Conservation (phyloP, 2,888 invertebrate species). For the Parnassius glacialis region DNA sequence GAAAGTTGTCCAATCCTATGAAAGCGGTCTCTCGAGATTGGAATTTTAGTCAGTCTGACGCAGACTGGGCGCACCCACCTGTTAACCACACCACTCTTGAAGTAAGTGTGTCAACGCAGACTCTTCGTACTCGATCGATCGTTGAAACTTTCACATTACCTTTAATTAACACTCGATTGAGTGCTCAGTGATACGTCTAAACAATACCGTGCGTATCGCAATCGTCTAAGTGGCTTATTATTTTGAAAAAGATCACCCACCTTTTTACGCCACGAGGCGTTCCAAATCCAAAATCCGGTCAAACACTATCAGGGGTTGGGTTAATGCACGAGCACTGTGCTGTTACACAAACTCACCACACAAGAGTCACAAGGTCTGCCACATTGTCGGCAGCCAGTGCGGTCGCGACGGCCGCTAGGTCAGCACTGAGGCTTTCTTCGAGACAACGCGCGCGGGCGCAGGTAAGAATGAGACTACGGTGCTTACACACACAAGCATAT, state of each 20-base stretch:
- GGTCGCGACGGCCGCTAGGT: constrained; percentile 74
- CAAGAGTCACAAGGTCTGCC: constrained; percentile 68
- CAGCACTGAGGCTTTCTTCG: constrained; percentile 72
- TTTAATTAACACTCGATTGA: constrained; percentile 68
- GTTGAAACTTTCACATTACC: constrained; percentile 79
- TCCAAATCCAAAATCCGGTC: constrained; percentile 71
- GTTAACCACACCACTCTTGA: constrained; percentile 71
- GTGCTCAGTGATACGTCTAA: constrained; percentile 46
- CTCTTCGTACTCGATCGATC: constrained; percentile 69
- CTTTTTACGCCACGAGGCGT: constrained; percentile 70
- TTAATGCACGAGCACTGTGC: constrained; percentile 75
- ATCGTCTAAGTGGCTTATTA: constrained; percentile 23
- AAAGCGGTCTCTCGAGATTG: constrained; percentile 71
- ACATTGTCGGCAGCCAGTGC: constrained; percentile 73
- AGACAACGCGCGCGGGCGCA: constrained; percentile 62
- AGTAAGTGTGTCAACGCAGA: constrained; percentile 76
- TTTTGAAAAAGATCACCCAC: constrained; percentile 48
- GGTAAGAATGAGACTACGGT: constrained; percentile 66
- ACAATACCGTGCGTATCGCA: constrained; percentile 35
- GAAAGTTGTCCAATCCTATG: constrained; percentile 68
- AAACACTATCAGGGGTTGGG: constrained; percentile 76
- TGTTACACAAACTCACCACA: constrained; percentile 73
- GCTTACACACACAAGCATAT: constrained; percentile 43
- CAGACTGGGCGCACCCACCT: constrained; percentile 66
- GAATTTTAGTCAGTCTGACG: constrained; percentile 73